Evolutionary conservation across 2,888 invertebrate genomes (phyloP).

Genomic region (Pyrochroa serraticornis): DNA sequence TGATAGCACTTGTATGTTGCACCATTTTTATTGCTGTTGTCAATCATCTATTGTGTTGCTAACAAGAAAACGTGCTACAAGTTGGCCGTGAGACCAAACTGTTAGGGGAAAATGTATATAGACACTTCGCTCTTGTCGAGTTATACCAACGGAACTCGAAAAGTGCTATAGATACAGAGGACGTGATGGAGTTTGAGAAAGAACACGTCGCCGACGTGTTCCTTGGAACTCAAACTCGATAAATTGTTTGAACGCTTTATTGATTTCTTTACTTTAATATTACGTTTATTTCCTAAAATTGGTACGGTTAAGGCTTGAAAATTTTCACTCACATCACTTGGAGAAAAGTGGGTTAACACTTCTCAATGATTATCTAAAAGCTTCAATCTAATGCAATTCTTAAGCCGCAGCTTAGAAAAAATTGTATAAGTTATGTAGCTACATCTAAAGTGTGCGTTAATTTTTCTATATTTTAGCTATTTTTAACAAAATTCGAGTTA

Average conservation of each 20-base stretch:
- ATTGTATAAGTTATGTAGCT: no score
- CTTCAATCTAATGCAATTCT: no score
- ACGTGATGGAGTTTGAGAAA: conserved; percentile 23
- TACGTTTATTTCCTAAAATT: not conserved
- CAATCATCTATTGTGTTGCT: not conserved
- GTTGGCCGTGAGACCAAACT: conserved; percentile 10
- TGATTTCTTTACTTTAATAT: conserved; percentile 15
- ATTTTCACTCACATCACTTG: no score
- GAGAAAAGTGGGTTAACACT: no score
- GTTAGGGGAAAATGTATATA: conserved; percentile 17
- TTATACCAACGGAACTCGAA: conserved; percentile 18
- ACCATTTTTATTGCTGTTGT: no score
- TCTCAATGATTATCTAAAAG: no score
- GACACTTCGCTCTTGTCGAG: conserved; percentile 17
- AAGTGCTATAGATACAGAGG: conserved; percentile 26
- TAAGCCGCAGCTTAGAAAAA: no score
- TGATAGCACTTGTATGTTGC: no score
- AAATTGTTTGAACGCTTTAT: conserved; percentile 25
- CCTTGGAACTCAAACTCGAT: conserved; percentile 22
- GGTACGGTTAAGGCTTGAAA: no score
- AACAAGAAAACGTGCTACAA: conserved; percentile 10
- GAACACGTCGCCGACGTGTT: conserved; percentile 24
- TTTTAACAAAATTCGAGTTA: no score
- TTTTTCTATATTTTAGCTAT: no score
- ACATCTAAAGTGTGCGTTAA: no score